These are phyloP conservation scores for Odiellus spinosus DNA, from an alignment of 2,888 invertebrate genomes.

Conservation along the genomic window DNA sequence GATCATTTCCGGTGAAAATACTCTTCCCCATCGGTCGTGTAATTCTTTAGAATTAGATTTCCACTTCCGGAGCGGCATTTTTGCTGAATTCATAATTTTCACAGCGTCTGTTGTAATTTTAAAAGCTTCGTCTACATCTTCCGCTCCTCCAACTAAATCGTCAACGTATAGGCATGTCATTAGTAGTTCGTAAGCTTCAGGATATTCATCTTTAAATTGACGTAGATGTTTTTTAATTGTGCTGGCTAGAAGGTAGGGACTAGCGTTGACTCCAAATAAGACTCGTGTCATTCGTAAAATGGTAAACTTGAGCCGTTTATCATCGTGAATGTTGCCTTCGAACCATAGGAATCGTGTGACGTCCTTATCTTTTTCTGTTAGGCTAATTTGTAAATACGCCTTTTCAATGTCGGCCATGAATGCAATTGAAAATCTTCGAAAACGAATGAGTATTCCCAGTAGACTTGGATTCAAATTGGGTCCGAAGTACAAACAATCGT, in stretches of 20 bases:
- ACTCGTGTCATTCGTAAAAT: neutral
- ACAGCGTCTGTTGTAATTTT: neutral
- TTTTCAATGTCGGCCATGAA: conserved; percentile 11
- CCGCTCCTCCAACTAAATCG: neutral
- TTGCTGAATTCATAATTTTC: neutral
- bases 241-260: neutral
- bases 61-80: conserved; percentile 2
- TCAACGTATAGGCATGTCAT: conserved; percentile 1
- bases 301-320: too few relatives aligned
- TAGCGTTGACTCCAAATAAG: conserved; percentile 1
- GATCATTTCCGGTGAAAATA: neutral
- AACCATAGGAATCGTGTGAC: conserved; percentile 7
- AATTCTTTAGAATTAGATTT: neutral
- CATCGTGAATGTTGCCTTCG: neutral
- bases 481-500: conserved; percentile 5
- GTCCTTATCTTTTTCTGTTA: conserved; percentile 4
- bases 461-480: conserved; percentile 5
- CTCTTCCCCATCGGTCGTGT: neutral
- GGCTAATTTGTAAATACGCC: conserved; percentile 6
- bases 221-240: conserved; percentile 1
- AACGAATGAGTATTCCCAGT: conserved; percentile 1
- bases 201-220: neutral
- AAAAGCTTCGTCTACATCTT: neutral
- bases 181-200: neutral
- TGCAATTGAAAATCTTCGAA: conserved; percentile 12